Base-by-base conservation (phyloP, 2,888 invertebrate genomes). In the Stenichneumon culpator region DNA sequence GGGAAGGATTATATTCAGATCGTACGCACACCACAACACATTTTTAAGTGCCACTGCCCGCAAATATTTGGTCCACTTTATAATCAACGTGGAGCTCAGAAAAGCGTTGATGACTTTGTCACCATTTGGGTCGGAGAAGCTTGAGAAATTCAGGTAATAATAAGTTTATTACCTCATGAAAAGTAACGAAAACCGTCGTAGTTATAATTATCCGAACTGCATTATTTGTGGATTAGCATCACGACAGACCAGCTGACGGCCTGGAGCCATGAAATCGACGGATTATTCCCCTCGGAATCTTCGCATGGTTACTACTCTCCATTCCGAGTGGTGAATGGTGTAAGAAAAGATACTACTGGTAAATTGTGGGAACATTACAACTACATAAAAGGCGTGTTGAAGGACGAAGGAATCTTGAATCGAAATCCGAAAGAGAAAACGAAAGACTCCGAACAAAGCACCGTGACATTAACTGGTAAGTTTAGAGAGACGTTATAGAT, bases 301-400 rank as follows among this genome's bases (percentile, higher is more conserved):
- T 0, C n/a, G 16, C 39, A 32, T 0, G 74, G 65, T 5, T 81
- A 81, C 63, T 81, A 54, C 28, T 57, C 50, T 6, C 54, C 75
- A 3, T 81, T 81, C 9, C 73, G 47, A 9, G 47, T 68, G 11
- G 22, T 73, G 0, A 57, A 75, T n/a, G 81, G 81, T 4, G 75
- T 68, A n/a, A 32, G 81, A 54, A 68, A 67, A 19, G 22, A 68
- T 16, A 60, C 81, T 16, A 60, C 39, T 19, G 81, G 81, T 0
- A 75, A 68, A 14, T 47, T 81, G 1, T 81, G 81, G 81, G 75
- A 81, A 3, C 81, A 81, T 36, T 81, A 67, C 4, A 70, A 60
- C n/a, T 81, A 75, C 47, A 39, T 81, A 3, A 75, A 81, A 68
- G 47, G 54, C 6, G 44, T 77, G 9, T 57, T 81, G 16, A 73